A percentile compares a stretch with the other conserved stretches of the same genome.
phyloP scores from a whole-genome alignment of 2,113 vertebrate genomes.

The Scortum barcoo region DNA sequence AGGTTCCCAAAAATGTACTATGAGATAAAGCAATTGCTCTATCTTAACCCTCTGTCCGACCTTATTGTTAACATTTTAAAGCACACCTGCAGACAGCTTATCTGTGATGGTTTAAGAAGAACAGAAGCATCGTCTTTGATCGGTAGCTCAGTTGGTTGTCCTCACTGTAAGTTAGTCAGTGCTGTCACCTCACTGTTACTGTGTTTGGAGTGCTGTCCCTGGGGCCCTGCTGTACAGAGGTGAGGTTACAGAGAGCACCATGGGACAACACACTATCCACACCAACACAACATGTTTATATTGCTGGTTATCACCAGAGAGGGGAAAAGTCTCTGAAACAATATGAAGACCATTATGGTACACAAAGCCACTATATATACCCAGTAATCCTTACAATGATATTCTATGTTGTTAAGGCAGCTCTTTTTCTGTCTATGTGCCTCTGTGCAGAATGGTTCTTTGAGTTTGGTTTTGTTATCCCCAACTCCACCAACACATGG shows the following conservation, averaged over 20 bases:
- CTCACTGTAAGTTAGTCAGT: background rate
- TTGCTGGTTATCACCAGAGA: constrained; percentile 21
- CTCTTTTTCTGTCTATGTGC: constrained; percentile 31
- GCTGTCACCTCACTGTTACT: constrained; percentile 25
- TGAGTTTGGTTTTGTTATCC: constrained; percentile 99
- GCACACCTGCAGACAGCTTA: background rate
- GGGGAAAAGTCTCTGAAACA: constrained; percentile 4
- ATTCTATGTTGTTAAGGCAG: background rate
- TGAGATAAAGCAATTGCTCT: background rate
- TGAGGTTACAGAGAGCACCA: constrained; percentile 6
- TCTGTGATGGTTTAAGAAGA: background rate
- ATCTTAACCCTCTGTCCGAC: background rate
- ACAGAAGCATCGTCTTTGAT: background rate
- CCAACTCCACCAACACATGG: constrained; percentile 99
- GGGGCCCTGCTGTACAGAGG: constrained; percentile 10
- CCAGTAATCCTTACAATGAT: background rate
- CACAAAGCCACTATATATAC: background rate
- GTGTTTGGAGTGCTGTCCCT: constrained; percentile 22
- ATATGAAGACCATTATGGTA: background rate
- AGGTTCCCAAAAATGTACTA: background rate
- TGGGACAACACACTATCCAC: constrained; percentile 5
- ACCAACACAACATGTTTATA: constrained; percentile 57
- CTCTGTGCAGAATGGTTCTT: constrained; percentile 96
- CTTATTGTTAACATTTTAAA: background rate
- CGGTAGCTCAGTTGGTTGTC: too few species aligned